These are phyloP conservation scores for Panonychus citri DNA, from an alignment of 1,140 invertebrate genomes.

Conservation along the genomic window DNA sequence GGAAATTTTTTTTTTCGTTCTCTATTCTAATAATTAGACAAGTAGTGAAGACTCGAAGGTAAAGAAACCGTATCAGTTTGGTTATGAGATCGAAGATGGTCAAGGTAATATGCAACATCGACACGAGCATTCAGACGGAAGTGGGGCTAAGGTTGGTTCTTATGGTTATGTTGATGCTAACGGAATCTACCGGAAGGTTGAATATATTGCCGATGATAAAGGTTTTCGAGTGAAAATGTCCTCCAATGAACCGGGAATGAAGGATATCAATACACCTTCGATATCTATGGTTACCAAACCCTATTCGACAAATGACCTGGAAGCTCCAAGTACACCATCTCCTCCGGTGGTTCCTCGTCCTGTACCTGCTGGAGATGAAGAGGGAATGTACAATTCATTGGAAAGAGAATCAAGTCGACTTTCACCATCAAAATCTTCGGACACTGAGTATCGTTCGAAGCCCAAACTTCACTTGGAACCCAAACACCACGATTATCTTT, in stretches of 20 bases:
- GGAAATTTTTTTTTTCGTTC: too few relatives aligned
- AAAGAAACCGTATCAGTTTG: conserved; percentile 9
- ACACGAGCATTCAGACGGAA: conserved; percentile 11
- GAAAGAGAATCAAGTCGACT: background rate
- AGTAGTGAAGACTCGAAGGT: conserved; percentile 1
- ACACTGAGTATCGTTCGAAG: background rate
- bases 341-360: background rate
- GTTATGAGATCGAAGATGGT: conserved; percentile 13
- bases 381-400: background rate
- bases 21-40: too few relatives aligned
- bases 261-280: background rate
- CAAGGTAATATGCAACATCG: conserved; percentile 13
- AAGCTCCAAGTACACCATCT: background rate
- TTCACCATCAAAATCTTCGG: background rate
- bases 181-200: conserved; percentile 1
- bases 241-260: conserved; percentile 3
- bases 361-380: background rate
- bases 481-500: background rate
- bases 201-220: conserved; percentile 3
- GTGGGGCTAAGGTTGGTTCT: background rate
- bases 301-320: background rate
- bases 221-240: conserved; percentile 1
- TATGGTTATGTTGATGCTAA: conserved; percentile 6
- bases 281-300: background rate
- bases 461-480: background rate